Evolutionary conservation across 2,113 vertebrate genomes (phyloP), one percentile per base, ranked within the genome.

Genomic region (Semnornis frantzii): DNA sequence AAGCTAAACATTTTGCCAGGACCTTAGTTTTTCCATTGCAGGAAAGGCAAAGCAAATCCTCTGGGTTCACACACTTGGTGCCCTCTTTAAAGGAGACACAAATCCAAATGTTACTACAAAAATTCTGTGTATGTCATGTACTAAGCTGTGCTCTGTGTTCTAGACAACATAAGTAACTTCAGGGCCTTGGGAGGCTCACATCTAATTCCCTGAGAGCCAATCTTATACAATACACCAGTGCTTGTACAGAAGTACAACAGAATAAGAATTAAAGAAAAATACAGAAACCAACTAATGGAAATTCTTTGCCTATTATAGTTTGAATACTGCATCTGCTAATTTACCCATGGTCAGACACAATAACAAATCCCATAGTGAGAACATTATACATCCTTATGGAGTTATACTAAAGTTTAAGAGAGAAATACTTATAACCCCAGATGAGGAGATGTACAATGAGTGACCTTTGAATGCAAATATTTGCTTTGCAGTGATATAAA

Each of bases 391-490:
- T 78, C 50, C 74, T 12, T 52, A 28, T 25, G 31, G 91, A 85
- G 72, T 74, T 64, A 39, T 48, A 64, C 58, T 66, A 62, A 82
- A 78, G 90, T 87, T 80, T 84, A 37, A 75, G 66, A 52, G 85
- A 77, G 52, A 87, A 44, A 81, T 69, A 15, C 8, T 1, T 63
- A 34, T 75, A 20, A 75, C 70, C 62, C 75, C 74, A 60, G 59
- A 87, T 92, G 57, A 92, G 82, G 39, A 80, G 46, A 89, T 73
- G 85, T 59, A 94, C 68, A 90, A 85, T 13, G 34, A 80, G 62
- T 87, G 94, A 96, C 93, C 94, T 96, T 94, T 95, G 91, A 93
- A 95, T 90, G 88, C 86, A 96, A 96, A 95, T 93, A 92, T 94
- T 94, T 95, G 78, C 85, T 95, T 91, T 88, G 59, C 80, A 78